These are phyloP conservation scores for Rostratula benghalensis DNA, from an alignment of 2,113 vertebrate species.

Conservation along the genomic window DNA sequence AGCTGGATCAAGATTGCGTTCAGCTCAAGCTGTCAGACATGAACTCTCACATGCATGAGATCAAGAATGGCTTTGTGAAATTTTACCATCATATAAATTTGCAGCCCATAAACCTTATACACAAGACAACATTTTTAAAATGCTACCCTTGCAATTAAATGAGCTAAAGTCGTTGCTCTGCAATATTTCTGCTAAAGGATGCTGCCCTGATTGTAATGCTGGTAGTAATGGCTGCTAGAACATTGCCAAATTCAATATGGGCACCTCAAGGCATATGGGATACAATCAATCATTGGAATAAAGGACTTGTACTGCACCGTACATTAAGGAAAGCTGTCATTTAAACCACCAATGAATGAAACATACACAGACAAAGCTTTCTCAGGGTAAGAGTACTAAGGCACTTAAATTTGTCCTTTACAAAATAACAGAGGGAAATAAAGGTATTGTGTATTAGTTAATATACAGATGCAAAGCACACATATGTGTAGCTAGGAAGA, in stretches of 20 bases:
- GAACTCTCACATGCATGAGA: neutral
- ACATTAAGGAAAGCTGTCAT: neutral
- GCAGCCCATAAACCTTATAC: neutral
- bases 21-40: neutral
- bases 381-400: neutral
- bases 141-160: neutral
- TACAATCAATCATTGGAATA: neutral
- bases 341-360: neutral
- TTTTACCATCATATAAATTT: neutral
- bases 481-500: neutral
- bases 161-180: neutral
- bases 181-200: neutral
- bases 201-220: neutral
- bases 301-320: neutral
- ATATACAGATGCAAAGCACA: neutral
- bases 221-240: neutral
- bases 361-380: neutral
- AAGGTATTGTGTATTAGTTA: neutral
- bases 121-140: neutral
- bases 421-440: neutral
- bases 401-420: neutral
- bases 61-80: neutral
- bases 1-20: neutral
- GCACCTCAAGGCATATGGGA: neutral
- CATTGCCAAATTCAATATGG: neutral